phyloP scores from a whole-genome alignment of 2,797 vertebrate species.

The Alosa sapidissima region DNA sequence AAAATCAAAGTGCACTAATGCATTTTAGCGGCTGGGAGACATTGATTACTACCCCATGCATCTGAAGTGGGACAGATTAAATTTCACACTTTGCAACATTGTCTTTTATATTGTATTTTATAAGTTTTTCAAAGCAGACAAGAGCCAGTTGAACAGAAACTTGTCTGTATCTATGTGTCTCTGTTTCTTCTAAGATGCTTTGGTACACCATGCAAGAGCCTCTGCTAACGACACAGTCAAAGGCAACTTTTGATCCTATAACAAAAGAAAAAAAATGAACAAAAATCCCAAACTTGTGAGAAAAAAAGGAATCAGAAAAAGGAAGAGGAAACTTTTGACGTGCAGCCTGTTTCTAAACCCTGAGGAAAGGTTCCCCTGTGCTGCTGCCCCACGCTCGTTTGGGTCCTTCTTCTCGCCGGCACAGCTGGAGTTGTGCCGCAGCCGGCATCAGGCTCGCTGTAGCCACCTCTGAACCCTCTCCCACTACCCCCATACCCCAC shows the following conservation, averaged over 20 bases:
- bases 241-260: not conserved
- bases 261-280: not conserved
- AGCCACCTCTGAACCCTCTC: not conserved
- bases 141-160: not conserved
- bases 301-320: not conserved
- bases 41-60: constrained; percentile 20
- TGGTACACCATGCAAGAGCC: not conserved
- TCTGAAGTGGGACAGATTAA: constrained; percentile 60
- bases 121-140: not conserved
- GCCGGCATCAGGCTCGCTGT: not conserved
- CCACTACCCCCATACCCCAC: not conserved
- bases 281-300: not conserved
- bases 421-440: not conserved
- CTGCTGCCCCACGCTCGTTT: not conserved
- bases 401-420: not conserved
- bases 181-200: not conserved
- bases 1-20: constrained; percentile 55
- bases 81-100: constrained; percentile 54
- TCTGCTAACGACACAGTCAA: not conserved
- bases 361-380: not conserved
- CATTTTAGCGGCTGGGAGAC: constrained; percentile 35
- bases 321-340: not conserved
- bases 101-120: not conserved
- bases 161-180: not conserved
- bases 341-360: not conserved